Evolutionary conservation across 1,140 invertebrate species (phyloP), one percentile per base, ranked within the genome.

Genomic region (Macrotrachela quadricornifera): DNA sequence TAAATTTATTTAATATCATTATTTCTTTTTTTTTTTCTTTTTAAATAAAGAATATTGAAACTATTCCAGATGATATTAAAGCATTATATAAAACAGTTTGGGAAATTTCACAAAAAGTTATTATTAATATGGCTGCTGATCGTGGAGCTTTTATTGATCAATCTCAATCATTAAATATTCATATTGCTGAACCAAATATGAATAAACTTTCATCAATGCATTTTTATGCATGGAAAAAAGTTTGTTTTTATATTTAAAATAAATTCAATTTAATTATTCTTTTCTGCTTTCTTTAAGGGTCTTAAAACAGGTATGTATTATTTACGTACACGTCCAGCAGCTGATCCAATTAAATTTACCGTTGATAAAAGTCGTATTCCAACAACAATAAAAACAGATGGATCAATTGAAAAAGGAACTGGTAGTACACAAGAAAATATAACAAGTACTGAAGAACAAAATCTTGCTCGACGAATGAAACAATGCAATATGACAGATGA

Each of bases 291-390:
- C n/a, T n/a, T n/a, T n/a, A n/a, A 30, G 21, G 83, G 92, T 10
- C 73, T 97, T 13, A 99, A 97, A 72, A 97, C 92, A 36, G 92
- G 92, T 40, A 96, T 97, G 88, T 97, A 97, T 69, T 97, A 97
- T 67, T 73, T 99, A 54, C 75, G 92, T 36, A 96, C 87, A 0
- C 95, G 92, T 62, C 85, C 92, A 10, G 90, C 91, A 9, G 88
- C 83, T 2, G 81, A 87, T 64, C 85, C 91, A 10, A 86, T 96
- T 61, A 86, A 97, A 66, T 96, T 97, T 66, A 96, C 92, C 12
- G 86, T 96, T 0, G 87, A 96, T 66, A 95, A 95, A 64, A 75
- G 21, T 30, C 21, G 21, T 30, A 30, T 30, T 30, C 21, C 76
- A 1, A 84, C 81, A 65, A 65, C 83, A 10, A 13, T 41, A 2